A percentile compares a stretch with the other conserved stretches of the same genome.
These are phyloP conservation scores for Parthenolecanium corni DNA, from an alignment of 2,888 invertebrate species.

Conservation along the genomic window DNA sequence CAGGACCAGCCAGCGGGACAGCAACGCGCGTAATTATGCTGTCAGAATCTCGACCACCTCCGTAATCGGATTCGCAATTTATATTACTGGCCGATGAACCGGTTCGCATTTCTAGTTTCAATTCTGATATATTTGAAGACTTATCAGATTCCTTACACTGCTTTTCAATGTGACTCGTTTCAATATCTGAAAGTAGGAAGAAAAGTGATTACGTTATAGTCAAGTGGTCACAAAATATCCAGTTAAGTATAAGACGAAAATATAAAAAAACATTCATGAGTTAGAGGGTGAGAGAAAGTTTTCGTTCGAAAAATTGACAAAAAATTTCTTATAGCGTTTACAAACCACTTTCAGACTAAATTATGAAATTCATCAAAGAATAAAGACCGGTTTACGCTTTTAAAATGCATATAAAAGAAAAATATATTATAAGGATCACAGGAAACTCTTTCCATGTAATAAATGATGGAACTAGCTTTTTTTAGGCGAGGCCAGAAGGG, in stretches of 20 bases:
- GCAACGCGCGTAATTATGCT: constrained; percentile 48
- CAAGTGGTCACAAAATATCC: background rate
- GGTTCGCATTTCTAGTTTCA: constrained; percentile 78
- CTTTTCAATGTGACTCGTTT: constrained; percentile 17
- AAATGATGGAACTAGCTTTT: too few relatives aligned
- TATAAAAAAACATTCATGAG: too few relatives aligned
- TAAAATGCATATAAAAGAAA: too few relatives aligned
- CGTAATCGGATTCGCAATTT: constrained; percentile 38
- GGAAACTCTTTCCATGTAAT: too few relatives aligned
- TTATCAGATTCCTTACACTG: constrained; percentile 56
- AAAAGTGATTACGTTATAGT: background rate
- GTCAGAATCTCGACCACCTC: constrained; percentile 53
- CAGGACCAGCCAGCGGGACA: constrained; percentile 65
- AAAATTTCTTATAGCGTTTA: too few relatives aligned
- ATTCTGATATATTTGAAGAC: constrained; percentile 83
- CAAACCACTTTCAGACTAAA: too few relatives aligned
- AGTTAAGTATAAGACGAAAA: background rate
- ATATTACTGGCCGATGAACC: constrained; percentile 64
- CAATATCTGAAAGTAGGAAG: background rate
- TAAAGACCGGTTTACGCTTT: too few relatives aligned
- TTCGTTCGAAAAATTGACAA: too few relatives aligned
- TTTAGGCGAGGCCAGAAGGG: too few relatives aligned
- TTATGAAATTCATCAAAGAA: too few relatives aligned
- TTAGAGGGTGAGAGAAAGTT: too few relatives aligned
- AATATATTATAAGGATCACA: too few relatives aligned